These are phyloP conservation scores for Anolis carolinensis DNA, from an alignment of 2,113 vertebrate genomes.

Conservation along the genomic window DNA sequence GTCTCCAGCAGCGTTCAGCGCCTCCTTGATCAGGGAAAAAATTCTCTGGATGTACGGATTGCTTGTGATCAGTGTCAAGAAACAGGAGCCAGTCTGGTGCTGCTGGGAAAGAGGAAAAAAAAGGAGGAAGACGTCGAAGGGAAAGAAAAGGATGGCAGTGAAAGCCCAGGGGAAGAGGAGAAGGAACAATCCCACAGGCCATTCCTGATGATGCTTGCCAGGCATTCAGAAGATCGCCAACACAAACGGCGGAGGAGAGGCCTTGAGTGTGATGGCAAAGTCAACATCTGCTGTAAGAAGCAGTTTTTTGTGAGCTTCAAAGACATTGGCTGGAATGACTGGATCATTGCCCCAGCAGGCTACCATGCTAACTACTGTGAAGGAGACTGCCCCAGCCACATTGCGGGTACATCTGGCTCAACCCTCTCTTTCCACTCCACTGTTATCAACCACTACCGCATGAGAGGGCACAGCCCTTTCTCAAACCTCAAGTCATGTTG, in stretches of 20 bases:
- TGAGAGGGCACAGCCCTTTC: conserved; percentile 93
- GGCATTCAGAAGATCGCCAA: conserved; percentile 82
- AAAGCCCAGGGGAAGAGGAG: conserved; percentile 78
- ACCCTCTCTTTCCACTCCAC: conserved; percentile 96
- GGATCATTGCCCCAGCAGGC: conserved; percentile 96
- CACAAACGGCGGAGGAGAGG: conserved; percentile 86
- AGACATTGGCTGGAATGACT: conserved; percentile 98
- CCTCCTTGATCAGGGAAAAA: conserved; percentile 80
- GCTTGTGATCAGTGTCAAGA: conserved; percentile 90
- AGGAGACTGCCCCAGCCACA: conserved; percentile 94
- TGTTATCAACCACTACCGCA: conserved; percentile 97
- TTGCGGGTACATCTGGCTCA: conserved; percentile 91
- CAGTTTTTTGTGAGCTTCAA: conserved; percentile 98
- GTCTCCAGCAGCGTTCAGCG: conserved; percentile 86
- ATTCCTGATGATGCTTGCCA: conserved; percentile 93
- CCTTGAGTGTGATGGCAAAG: conserved; percentile 96
- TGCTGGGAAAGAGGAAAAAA: conserved; percentile 83
- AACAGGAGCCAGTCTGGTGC: conserved; percentile 82
- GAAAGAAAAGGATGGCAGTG: conserved; percentile 73
- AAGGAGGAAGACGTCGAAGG: conserved; percentile 81
- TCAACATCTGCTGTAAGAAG: conserved; percentile 95
- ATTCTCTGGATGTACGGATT: conserved; percentile 82
- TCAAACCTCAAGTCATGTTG: conserved; percentile 95
- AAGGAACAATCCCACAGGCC: conserved; percentile 93
- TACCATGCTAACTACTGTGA: conserved; percentile 99